Conservation (phyloP, 1,140 invertebrate species). For the Drosophila leontia region DNA sequence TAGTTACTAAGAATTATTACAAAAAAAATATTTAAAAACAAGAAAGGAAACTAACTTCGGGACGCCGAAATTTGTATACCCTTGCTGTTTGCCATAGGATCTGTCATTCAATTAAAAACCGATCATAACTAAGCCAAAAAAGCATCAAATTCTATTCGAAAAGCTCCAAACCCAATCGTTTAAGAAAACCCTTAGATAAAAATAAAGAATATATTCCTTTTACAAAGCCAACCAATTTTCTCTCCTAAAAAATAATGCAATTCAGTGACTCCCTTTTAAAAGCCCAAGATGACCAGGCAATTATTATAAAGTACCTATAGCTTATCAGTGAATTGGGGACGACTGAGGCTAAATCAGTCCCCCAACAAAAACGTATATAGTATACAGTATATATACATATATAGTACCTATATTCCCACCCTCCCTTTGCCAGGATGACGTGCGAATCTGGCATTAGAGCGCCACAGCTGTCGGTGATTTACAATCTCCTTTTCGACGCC, state of each 20-base stretch:
- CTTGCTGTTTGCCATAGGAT: too few species aligned
- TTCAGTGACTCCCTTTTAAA: background rate
- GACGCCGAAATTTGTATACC: too few species aligned
- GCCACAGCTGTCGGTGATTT: constrained; percentile 48
- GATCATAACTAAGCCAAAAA: too few species aligned
- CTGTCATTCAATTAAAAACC: too few species aligned
- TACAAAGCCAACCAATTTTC: background rate
- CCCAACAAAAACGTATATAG: background rate
- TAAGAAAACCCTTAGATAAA: background rate
- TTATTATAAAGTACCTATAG: background rate
- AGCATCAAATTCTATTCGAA: too few species aligned
- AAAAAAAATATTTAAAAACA: too few species aligned
- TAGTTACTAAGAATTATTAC: background rate
- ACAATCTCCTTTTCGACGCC: constrained; percentile 30
- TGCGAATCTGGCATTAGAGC: constrained; percentile 27
- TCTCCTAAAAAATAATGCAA: background rate
- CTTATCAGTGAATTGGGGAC: constrained; percentile 43
- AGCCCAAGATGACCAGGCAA: constrained; percentile 16
- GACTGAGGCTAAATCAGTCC: constrained; percentile 10
- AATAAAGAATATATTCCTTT: background rate
- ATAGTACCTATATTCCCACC: background rate
- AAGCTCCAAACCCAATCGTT: background rate
- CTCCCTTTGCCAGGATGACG: constrained; percentile 9
- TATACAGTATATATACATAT: background rate
- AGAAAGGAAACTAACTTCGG: too few species aligned